Base-by-base conservation (phyloP, 1,140 invertebrate genomes). In the Micrasema minimum region DNA sequence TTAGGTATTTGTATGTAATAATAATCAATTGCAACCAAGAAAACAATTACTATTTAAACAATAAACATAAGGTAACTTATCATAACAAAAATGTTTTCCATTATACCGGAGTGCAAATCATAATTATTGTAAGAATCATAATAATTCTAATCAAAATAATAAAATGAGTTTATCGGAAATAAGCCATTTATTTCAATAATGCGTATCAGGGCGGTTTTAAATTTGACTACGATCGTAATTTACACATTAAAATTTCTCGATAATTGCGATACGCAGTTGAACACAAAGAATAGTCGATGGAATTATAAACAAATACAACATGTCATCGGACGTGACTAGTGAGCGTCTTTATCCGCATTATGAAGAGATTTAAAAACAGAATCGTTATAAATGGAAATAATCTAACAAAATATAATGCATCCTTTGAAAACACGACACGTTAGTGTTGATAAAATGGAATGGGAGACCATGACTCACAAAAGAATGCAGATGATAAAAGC, bases 391-490 rank as follows among this genome's bases (percentile, higher is more conserved):
- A n/a, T 16, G 11, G 11, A n/a, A 16, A 16, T 16, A 16, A 12
- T 3, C 11, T 12, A 12, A 31, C 26, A 31, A 31, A 31, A 59
- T 59, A 35, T 41, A 38, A 38, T 41, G 37, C 55, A 59, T 59
- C 55, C 55, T 59, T 59, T 59, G 46, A 26, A 2, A 64, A 64
- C 12, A 66, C 46, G 48, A 66, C 64, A 66, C 64, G 64, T 66
- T 66, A 35, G 48, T 51, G 46, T 64, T 64, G 64, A 66, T 66
- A 66, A 66, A 66, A 20, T 51, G 64, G 64, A 51, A 51, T 66
- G 64, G 35, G 64, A 11, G 64, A 64, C 31, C 46, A 38, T 69
- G 66, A 69, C 48, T 69, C 66, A 69, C 66, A 69, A 69, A 55
- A 67, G 66, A 69, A 69, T 69, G 51, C 41, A 35, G 18, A n/a